Evolutionary conservation across 2,797 vertebrate genomes (phyloP).

Genomic region (Huso huso): DNA sequence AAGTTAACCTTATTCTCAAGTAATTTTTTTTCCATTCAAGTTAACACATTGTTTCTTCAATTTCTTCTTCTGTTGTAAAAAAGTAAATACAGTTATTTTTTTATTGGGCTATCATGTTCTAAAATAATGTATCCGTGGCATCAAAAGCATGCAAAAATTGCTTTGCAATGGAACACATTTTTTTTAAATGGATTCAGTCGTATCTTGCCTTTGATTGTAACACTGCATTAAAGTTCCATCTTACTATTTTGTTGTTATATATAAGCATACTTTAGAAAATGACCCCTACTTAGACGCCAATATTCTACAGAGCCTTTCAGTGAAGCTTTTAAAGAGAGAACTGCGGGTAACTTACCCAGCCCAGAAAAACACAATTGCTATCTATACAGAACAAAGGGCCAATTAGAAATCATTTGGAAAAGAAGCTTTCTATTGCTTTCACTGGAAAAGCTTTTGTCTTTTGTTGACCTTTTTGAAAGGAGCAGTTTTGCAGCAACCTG

Average conservation of each 20-base stretch:
- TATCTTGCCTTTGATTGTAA: constrained; percentile 47
- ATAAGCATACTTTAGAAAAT: constrained; percentile 69
- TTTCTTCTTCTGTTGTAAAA: too few species aligned
- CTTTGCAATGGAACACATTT: too few species aligned
- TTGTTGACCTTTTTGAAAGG: constrained; percentile 87
- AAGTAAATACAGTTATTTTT: too few species aligned
- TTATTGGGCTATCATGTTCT: too few species aligned
- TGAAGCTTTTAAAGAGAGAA: constrained; percentile 73
- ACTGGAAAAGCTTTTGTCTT: constrained; percentile 77
- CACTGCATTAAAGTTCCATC: constrained; percentile 39
- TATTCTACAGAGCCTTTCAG: constrained; percentile 44
- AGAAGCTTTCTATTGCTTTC: constrained; percentile 87
- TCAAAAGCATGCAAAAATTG: too few species aligned
- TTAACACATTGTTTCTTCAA: too few species aligned
- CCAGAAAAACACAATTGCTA: constrained; percentile 65
- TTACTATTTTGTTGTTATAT: constrained; percentile 41
- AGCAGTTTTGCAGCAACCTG: constrained; percentile 61
- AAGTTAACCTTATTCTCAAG: too few species aligned
- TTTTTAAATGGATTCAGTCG: constrained; percentile 33
- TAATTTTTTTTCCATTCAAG: too few species aligned
- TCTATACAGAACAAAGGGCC: constrained; percentile 81
- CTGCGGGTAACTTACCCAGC: constrained; percentile 61
- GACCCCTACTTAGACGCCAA: constrained; percentile 57
- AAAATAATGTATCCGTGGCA: too few species aligned
- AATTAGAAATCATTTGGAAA: constrained; percentile 96